Conservation (phyloP, 2,113 vertebrate species). For the Brachyhypopomus gauderio region DNA sequence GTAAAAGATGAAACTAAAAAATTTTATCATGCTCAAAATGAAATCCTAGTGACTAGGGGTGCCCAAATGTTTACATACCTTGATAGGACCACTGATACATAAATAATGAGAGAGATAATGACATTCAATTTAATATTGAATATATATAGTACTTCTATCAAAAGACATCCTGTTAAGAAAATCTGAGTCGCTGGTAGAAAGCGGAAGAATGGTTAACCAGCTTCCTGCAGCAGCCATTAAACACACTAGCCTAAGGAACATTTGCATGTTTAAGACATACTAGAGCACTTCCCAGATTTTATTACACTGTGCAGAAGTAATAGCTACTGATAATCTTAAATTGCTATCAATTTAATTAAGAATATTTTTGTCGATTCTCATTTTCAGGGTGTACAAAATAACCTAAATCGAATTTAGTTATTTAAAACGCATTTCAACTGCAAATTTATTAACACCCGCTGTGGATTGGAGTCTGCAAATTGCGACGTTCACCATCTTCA, state of each 20-base stretch:
- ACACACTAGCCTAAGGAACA: background rate
- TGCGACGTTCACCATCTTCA: conserved; percentile 17
- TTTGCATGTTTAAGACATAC: background rate
- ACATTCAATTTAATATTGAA: too few relatives aligned
- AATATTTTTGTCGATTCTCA: background rate
- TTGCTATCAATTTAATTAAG: background rate
- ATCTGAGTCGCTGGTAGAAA: background rate
- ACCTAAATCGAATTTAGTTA: background rate
- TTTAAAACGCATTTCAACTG: conserved; percentile 5
- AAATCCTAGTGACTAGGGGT: too few relatives aligned
- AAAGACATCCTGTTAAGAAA: background rate
- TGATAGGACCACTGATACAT: too few relatives aligned
- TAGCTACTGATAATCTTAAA: background rate
- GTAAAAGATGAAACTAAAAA: too few relatives aligned
- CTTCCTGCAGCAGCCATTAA: background rate
- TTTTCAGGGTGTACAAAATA: conserved; percentile 15
- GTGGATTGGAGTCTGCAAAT: conserved; percentile 20
- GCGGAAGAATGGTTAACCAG: background rate
- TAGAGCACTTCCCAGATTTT: background rate
- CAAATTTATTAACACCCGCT: conserved; percentile 23
- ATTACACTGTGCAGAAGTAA: background rate
- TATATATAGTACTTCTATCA: background rate
- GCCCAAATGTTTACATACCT: too few relatives aligned
- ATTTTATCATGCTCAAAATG: too few relatives aligned
- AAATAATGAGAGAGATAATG: too few relatives aligned